Percentiles rank a stretch among this genome's conserved stretches.
phyloP scores from a whole-genome alignment of 1,140 invertebrate genomes.

The Euwallacea similis region DNA sequence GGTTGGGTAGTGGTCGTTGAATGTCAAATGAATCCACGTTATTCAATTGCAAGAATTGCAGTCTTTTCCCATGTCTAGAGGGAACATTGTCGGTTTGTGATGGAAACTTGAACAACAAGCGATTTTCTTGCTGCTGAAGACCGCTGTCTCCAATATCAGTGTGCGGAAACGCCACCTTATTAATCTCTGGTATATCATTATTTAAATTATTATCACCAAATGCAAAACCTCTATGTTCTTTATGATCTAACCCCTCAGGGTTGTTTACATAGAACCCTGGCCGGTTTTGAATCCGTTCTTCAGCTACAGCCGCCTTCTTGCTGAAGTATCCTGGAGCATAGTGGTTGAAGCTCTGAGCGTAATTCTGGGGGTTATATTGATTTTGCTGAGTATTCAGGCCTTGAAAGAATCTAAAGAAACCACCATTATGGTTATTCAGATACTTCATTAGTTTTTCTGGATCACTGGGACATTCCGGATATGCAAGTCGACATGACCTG shows the following conservation, averaged over 20 bases:
- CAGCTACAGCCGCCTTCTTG: constrained; percentile 15
- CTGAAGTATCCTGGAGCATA: constrained; percentile 16
- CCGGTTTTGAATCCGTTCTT: constrained; percentile 42
- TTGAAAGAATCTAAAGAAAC: constrained; percentile 78
- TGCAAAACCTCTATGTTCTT: background rate
- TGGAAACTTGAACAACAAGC: constrained; percentile 38
- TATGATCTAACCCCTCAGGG: background rate
- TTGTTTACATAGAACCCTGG: constrained; percentile 18
- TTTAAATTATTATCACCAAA: background rate
- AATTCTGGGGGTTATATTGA: background rate
- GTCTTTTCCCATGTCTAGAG: constrained; percentile 35
- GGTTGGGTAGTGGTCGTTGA: constrained; percentile 45
- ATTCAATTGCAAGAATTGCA: constrained; percentile 24
- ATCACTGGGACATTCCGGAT: constrained; percentile 72
- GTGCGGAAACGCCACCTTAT: too few relatives aligned
- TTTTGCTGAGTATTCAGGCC: constrained; percentile 42
- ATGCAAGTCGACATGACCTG: constrained; percentile 64
- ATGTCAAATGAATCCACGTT: constrained; percentile 40
- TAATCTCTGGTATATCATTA: background rate
- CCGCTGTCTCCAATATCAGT: too few relatives aligned
- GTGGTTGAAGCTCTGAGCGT: constrained; percentile 22
- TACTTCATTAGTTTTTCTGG: constrained; percentile 72
- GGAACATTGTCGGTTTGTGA: constrained; percentile 6
- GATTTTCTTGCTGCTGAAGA: background rate
- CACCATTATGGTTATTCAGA: constrained; percentile 83